phyloP scores from a whole-genome alignment of 2,888 invertebrate genomes.

The Andrena haemorrhoa region DNA sequence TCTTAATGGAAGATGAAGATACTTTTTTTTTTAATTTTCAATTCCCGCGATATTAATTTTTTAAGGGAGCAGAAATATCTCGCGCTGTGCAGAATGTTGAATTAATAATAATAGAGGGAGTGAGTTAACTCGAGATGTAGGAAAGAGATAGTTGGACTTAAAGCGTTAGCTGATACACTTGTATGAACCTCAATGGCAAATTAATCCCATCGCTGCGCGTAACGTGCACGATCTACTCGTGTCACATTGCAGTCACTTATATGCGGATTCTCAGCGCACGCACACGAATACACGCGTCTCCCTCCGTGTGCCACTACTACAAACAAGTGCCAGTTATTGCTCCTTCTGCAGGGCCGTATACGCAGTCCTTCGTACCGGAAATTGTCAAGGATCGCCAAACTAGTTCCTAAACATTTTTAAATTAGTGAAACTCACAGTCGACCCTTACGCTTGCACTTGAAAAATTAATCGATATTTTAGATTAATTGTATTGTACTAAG shows the following conservation, averaged over 20 bases:
- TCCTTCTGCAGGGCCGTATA: slow-evolving; percentile 38
- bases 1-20: too few relatives aligned
- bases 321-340: slow-evolving; percentile 23
- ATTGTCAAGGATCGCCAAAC: slow-evolving; percentile 3
- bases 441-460: background rate
- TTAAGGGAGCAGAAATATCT: too few relatives aligned
- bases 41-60: too few relatives aligned
- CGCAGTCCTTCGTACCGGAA: slow-evolving; percentile 8
- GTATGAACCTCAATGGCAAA: background rate
- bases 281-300: slow-evolving; percentile 28
- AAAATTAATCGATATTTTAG: background rate
- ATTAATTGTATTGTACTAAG: too few relatives aligned
- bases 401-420: background rate
- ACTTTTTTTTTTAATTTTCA: too few relatives aligned
- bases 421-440: background rate
- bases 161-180: background rate
- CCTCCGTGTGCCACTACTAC: slow-evolving; percentile 41
- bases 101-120: too few relatives aligned
- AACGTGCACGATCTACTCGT: slow-evolving; percentile 40
- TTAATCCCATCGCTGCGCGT: slow-evolving; percentile 31
- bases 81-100: too few relatives aligned
- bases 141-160: too few relatives aligned
- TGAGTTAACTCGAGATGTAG: too few relatives aligned
- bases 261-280: slow-evolving; percentile 27
- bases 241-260: slow-evolving; percentile 48